phyloP scores from a whole-genome alignment of 2,888 invertebrate species.

The Cerastis rubricosa region DNA sequence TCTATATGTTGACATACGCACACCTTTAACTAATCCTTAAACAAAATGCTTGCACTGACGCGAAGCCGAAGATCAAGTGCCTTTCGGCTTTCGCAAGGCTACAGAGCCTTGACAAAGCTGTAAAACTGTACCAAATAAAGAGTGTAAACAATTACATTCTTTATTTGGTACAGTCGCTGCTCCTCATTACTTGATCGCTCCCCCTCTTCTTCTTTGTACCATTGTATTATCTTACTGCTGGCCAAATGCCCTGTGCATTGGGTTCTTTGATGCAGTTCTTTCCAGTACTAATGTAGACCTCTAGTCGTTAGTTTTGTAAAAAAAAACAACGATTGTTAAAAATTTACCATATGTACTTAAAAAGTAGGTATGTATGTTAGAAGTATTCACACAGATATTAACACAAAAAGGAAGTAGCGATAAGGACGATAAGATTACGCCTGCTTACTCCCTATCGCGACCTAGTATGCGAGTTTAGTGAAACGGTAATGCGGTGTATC shows the following conservation, averaged over 20 bases:
- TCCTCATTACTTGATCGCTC: neutral
- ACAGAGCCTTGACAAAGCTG: too few species aligned
- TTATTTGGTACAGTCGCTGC: neutral
- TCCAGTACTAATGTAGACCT: neutral
- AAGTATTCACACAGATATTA: slow-evolving; percentile 36
- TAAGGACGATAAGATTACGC: slow-evolving; percentile 52
- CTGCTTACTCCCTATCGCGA: slow-evolving; percentile 28
- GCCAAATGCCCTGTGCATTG: neutral
- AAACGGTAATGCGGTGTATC: neutral
- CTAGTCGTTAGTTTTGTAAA: neutral
- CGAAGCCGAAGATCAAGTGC: too few species aligned
- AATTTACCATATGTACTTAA: neutral
- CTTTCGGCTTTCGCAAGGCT: too few species aligned
- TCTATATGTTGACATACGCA: neutral
- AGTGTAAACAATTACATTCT: too few species aligned
- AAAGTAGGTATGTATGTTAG: neutral
- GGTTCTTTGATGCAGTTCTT: neutral
- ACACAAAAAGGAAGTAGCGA: slow-evolving; percentile 46
- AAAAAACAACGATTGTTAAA: neutral
- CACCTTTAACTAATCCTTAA: neutral
- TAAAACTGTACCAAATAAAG: too few species aligned
- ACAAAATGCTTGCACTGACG: too few species aligned
- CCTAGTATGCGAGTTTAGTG: slow-evolving; percentile 22
- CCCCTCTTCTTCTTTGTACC: neutral
- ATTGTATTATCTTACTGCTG: too few species aligned